phyloP scores from a whole-genome alignment of 1,140 invertebrate species.

The Hylyphantes graminicola region DNA sequence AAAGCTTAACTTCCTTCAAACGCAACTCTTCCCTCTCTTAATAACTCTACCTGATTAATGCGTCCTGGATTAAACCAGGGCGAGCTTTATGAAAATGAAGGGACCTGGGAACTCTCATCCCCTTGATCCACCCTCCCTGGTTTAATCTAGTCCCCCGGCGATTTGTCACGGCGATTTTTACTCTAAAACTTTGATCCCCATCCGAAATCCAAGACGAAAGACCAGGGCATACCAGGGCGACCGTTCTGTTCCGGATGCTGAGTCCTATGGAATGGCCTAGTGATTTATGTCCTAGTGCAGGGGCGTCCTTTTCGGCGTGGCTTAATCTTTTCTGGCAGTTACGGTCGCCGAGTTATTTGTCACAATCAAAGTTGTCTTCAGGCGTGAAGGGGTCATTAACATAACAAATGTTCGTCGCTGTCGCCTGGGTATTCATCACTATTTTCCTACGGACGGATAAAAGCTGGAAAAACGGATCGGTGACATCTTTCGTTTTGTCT shows the following conservation, averaged over 20 bases:
- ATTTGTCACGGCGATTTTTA: slow-evolving; percentile 56
- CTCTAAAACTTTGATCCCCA: slow-evolving; percentile 44
- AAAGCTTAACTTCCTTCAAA: slow-evolving; percentile 48
- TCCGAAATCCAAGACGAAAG: slow-evolving; percentile 38
- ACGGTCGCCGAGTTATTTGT: slow-evolving; percentile 50
- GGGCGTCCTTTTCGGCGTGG: slow-evolving; percentile 47
- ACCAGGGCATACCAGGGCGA: slow-evolving; percentile 7
- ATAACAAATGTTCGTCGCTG: slow-evolving; percentile 54
- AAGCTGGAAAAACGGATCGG: slow-evolving; percentile 30
- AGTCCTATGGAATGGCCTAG: slow-evolving; percentile 35
- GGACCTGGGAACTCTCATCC: slow-evolving; percentile 26
- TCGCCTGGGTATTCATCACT: slow-evolving; percentile 47
- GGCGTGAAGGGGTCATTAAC: slow-evolving; percentile 56
- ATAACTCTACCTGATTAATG: slow-evolving; percentile 54
- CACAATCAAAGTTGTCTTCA: slow-evolving; percentile 58
- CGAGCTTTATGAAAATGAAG: slow-evolving; percentile 55
- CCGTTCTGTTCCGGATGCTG: slow-evolving; percentile 50
- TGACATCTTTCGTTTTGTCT: background rate
- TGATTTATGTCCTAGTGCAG: slow-evolving; percentile 47
- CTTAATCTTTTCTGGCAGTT: slow-evolving; percentile 56
- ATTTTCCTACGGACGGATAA: slow-evolving; percentile 49
- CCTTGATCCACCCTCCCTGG: slow-evolving; percentile 2
- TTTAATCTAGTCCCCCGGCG: slow-evolving; percentile 38
- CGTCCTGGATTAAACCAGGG: slow-evolving; percentile 42
- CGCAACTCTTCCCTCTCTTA: slow-evolving; percentile 29